Evolutionary conservation across 53 echinoderm and acorn worm species (phyloP).

Genomic region (Luidia sarsii): DNA sequence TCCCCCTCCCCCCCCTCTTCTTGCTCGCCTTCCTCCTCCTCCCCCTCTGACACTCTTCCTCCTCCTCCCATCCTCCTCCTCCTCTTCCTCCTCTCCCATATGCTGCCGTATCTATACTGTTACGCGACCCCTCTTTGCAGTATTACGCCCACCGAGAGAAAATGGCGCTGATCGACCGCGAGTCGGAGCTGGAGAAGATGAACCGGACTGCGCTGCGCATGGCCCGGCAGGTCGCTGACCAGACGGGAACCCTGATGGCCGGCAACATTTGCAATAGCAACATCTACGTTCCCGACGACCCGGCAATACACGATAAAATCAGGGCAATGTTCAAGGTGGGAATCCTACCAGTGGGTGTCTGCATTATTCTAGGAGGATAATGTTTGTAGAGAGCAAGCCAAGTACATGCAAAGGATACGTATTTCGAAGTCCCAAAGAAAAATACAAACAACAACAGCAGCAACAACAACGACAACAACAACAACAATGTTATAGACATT

Average conservation of each 20-base stretch:
- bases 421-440: too few relatives aligned
- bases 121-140: too few relatives aligned
- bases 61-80: not conserved
- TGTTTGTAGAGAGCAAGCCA: too few relatives aligned
- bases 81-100: not conserved
- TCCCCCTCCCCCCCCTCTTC: not conserved
- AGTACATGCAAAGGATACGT: too few relatives aligned
- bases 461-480: too few relatives aligned
- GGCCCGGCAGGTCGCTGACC: slow-evolving; percentile 83
- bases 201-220: slow-evolving; percentile 83
- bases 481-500: too few relatives aligned
- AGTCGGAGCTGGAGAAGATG: slow-evolving; percentile 69
- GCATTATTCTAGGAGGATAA: too few relatives aligned
- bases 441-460: too few relatives aligned
- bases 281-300: slow-evolving; percentile 54
- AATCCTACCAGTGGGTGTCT: not conserved
- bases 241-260: slow-evolving; percentile 89
- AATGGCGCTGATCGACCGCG: slow-evolving; percentile 69
- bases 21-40: not conserved
- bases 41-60: not conserved
- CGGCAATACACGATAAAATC: not conserved
- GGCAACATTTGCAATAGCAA: slow-evolving; percentile 85
- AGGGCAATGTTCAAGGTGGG: not conserved
- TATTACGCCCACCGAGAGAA: slow-evolving; percentile 90
- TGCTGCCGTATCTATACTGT: too few relatives aligned